A percentile compares a stretch with the other conserved stretches of the same genome.
These are phyloP conservation scores for Drosophila saltans DNA, from an alignment of 1,140 invertebrate genomes.

Conservation along the genomic window DNA sequence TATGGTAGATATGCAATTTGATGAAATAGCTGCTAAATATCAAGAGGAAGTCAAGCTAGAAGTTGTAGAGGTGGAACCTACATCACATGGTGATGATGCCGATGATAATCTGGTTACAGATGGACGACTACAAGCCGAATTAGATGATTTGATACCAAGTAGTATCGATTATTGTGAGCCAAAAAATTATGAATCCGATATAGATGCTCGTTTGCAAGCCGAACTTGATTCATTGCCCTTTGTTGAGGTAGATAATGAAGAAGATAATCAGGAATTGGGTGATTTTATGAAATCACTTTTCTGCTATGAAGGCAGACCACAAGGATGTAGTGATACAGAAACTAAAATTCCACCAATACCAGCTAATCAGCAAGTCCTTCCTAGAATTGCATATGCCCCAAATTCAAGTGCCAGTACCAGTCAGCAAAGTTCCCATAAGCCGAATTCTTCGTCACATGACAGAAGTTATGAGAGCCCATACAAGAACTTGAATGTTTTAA, in stretches of 20 bases:
- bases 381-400: too few relatives aligned
- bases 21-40: too few relatives aligned
- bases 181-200: constrained; percentile 18
- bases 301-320: not conserved
- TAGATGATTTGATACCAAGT: not conserved
- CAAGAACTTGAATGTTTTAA: too few relatives aligned
- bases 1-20: too few relatives aligned
- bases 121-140: not conserved
- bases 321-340: not conserved
- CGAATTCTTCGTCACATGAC: too few relatives aligned
- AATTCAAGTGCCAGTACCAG: too few relatives aligned
- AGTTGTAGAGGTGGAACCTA: not conserved
- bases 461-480: too few relatives aligned
- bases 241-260: constrained; percentile 31
- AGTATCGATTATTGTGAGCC: too few relatives aligned
- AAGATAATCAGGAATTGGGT: not conserved
- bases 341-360: too few relatives aligned
- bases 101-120: not conserved
- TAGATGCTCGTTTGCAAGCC: constrained; percentile 51
- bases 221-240: constrained; percentile 52
- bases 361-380: too few relatives aligned
- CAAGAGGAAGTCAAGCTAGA: too few relatives aligned
- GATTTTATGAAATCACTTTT: constrained; percentile 1
- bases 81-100: not conserved
- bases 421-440: too few relatives aligned